Evolutionary conservation across 1,140 invertebrate species (phyloP), one percentile per base, ranked within the genome.

Genomic region (Battus philenor): DNA sequence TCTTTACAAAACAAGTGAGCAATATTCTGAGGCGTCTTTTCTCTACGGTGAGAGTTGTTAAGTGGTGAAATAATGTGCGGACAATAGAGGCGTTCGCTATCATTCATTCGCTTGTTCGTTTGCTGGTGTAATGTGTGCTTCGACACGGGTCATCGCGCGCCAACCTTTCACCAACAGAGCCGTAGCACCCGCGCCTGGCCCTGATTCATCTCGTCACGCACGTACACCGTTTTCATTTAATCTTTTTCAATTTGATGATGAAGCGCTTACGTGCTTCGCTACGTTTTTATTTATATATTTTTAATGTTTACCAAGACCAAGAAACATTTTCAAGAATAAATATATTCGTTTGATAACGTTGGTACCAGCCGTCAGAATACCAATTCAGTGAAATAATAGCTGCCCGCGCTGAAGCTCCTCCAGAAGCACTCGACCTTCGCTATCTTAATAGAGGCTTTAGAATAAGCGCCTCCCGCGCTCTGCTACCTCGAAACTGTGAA

Each of bases 1-100:
- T 72, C 52, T 76, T 81, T 80, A 78, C 71, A 70, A 79, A 77
- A 81, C 73, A 65, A 57, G 63, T 71, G 66, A 65, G 69, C 69
- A 75, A 73, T 79, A n/a, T 75, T 72, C 62, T 62, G 50, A 54
- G 59, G 56, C 57, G 59, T 72, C 59, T 64, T 70, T 71, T 77
- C 68, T 66, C 60, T 61, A 50, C 38, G 61, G 80, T 73, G 80
- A 81, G 80, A 84, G 80, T 79, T 64, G 67, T 55, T 80, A 78
- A 84, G 59, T 81, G 77, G 69, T 58, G 75, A 74, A 77, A 83
- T 73, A 57, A 55, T 27, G 46, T 49, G 36, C 55, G 33, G 27
- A 79, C 79, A 80, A 78, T 77, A 51, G 63, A 65, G 59, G 54
- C 43, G 66, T 56, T 68, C 49, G 57, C 45, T 65, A 65, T 67